Base-by-base conservation (phyloP, 2,888 invertebrate species). In the Seladonia tumulorum region DNA sequence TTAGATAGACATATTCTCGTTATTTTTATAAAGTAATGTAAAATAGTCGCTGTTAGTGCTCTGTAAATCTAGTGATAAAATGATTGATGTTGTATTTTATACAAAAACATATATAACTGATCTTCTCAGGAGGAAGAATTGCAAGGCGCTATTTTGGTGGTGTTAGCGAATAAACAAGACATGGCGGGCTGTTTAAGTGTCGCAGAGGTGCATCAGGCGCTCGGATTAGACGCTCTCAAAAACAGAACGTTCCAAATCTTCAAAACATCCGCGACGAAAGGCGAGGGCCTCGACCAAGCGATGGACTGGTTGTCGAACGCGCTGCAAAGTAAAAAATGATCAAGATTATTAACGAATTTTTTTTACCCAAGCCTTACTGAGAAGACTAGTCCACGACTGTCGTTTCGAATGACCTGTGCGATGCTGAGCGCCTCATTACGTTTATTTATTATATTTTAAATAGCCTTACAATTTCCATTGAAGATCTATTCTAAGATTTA, bases 211-310 rank as follows among this genome's bases (percentile, higher is more conserved):
- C 99, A 99, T 95, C 98, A 98, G 95, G 98, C 99, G 0, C 96
- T 99, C 72, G 99, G 99, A 22, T 96, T 99, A 92, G 98, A 99
- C 92, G 98, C 98, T 22, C 96, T 99, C 80, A 99, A 99, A 95
- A 99, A 98, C 96, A 97, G 99, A 94, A 99, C 99, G 94, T 99
- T 99, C 96, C 99, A 99, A 96, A 99, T 99, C 94, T 99, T 99
- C 95, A 99, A 99, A 96, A 99, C 99, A 3, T 99, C 99, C 0
- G 99, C 99, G 72, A 98, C 99, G 90, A 98, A 99, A 95, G 99
- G 99, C 45, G 99, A 99, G 95, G 99, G 99, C 0, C 96, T 99
- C 76, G 99, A 99, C 95, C 98, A 99, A 95, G 99, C 99, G 86
- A 99, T 99, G 99, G 99, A 99, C 95, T 99, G 99, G 99, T 97